These are phyloP conservation scores for Platycheirus rosarum DNA, from an alignment of 2,888 invertebrate species.

Conservation along the genomic window DNA sequence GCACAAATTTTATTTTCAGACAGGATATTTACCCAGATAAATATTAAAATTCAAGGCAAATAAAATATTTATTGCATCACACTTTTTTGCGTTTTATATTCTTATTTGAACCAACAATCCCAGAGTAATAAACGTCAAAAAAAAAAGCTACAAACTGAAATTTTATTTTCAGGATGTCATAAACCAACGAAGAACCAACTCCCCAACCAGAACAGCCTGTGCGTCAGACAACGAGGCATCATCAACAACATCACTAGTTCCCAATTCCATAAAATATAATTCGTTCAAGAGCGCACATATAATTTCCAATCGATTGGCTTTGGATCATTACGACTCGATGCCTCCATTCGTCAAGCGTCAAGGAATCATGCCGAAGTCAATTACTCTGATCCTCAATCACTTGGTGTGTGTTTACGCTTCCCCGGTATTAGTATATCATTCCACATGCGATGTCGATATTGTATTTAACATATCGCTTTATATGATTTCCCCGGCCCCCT, in stretches of 20 bases:
- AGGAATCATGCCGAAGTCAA: slow-evolving; percentile 57
- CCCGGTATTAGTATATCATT: slow-evolving; percentile 11
- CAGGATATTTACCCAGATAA: slow-evolving; percentile 1
- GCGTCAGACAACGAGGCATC: slow-evolving; percentile 14
- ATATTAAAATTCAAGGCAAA: slow-evolving; percentile 13
- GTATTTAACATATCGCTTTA: slow-evolving; percentile 14
- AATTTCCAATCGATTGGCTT: slow-evolving; percentile 55
- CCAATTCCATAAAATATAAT: slow-evolving; percentile 40
- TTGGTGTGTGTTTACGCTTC: slow-evolving; percentile 24
- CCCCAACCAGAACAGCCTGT: not conserved
- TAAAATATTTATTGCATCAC: slow-evolving; percentile 33
- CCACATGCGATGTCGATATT: slow-evolving; percentile 21
- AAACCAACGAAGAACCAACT: slow-evolving; percentile 12
- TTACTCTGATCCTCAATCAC: slow-evolving; percentile 53
- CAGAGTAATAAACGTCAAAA: slow-evolving; percentile 4
- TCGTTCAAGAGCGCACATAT: slow-evolving; percentile 37
- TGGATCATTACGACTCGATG: slow-evolving; percentile 44
- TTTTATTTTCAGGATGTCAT: slow-evolving; percentile 35
- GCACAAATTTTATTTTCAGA: not conserved
- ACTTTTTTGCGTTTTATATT: slow-evolving; percentile 28
- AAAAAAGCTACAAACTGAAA: slow-evolving; percentile 21
- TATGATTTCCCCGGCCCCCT: not conserved
- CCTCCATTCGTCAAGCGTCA: slow-evolving; percentile 60
- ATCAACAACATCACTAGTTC: slow-evolving; percentile 32
- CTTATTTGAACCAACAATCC: not conserved